phyloP scores from a whole-genome alignment of 2,888 invertebrate species.

The Lagria hirta region DNA sequence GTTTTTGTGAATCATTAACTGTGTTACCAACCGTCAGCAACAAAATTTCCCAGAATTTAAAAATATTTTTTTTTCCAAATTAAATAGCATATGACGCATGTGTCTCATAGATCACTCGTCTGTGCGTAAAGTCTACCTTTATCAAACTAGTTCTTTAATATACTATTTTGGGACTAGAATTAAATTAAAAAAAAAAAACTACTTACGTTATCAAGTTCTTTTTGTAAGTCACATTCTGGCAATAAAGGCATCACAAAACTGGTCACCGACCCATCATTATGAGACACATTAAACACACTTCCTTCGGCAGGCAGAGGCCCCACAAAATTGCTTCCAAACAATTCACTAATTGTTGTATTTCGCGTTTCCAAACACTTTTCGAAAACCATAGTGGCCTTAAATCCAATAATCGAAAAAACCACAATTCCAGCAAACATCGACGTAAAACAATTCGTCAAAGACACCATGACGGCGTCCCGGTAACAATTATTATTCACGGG shows the following conservation, averaged over 20 bases:
- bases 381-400: conserved; percentile 85
- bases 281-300: conserved; percentile 57
- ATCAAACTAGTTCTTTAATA: too few species aligned
- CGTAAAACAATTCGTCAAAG: conserved; percentile 89
- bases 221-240: conserved; percentile 78
- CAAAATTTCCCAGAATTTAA: too few species aligned
- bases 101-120: too few species aligned
- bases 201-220: conserved; percentile 86
- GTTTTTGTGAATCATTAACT: too few species aligned
- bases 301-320: conserved; percentile 61
- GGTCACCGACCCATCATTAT: conserved; percentile 57
- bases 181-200: too few species aligned
- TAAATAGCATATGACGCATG: too few species aligned
- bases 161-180: too few species aligned
- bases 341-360: conserved; percentile 61
- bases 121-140: too few species aligned
- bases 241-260: conserved; percentile 66
- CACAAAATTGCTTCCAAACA: conserved; percentile 59
- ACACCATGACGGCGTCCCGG: conserved; percentile 89
- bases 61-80: too few species aligned
- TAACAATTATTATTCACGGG: conserved; percentile 96
- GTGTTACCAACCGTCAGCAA: too few species aligned
- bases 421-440: conserved; percentile 97
- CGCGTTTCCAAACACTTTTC: conserved; percentile 70
- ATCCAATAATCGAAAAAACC: conserved; percentile 93